Base-by-base conservation (phyloP, 2,888 invertebrate genomes). In the Patella ulyssiponensis region DNA sequence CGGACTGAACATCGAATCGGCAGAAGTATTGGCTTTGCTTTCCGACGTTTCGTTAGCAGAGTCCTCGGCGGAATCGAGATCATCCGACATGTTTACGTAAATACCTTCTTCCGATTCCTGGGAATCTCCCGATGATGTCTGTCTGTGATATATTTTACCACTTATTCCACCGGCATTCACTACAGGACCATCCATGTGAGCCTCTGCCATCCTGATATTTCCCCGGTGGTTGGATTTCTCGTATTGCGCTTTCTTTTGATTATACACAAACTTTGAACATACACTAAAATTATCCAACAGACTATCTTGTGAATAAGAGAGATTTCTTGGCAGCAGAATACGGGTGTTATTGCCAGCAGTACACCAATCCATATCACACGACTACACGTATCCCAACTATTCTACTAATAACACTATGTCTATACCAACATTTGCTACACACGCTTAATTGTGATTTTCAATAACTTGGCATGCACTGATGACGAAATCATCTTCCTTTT, bases 291-390 rank as follows among this genome's bases (percentile, higher is more conserved):
- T 83, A 79, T 88, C 87, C 74, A 88, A 75, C 78, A 82, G 84
- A 56, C 87, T 85, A 53, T 88, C 87, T 64, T 87, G 86, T 3
- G 83, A 83, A 76, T 88, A 89, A 3, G 89, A 89, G n/a, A 88
- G 79, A 80, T 89, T 89, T 64, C 88, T 79, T 4, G 89, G 88
- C 74, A 89, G 82, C 69, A 80, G 84, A 54, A 84, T 78, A 33
- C 79, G 33, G 51, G 79, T 64, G 64, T 64, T 64, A 23, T 64
- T 64, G 20, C 20, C 64, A 20, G 64, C 64, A 11, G 23, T 23
- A 23, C 64, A 64, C 64, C 64, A 64, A 64, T 64, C 64, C 64
- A 64, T 64, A 64, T 23, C 23, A 44, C 44, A 44, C 44, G 44
- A 44, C 44, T 44, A 44, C 44, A 44, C 44, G 44, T 44, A 44